These are phyloP conservation scores for Patiria miniata DNA, from an alignment of 35 echinoderm and acorn worm genomes.

Conservation along the genomic window DNA sequence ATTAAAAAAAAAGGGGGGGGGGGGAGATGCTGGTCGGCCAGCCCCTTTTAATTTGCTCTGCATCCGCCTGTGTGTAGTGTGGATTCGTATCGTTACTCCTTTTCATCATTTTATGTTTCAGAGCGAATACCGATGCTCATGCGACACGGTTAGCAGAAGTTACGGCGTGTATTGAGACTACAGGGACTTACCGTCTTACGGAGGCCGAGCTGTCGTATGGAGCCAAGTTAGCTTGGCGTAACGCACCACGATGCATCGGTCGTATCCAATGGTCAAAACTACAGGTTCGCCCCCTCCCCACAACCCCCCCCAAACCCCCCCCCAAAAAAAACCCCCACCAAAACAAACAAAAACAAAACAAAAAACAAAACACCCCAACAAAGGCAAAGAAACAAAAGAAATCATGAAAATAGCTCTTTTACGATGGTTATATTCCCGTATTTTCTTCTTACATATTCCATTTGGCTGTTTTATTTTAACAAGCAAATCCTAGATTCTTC, in stretches of 20 bases:
- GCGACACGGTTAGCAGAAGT: constrained; percentile 58
- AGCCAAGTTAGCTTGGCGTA: constrained; percentile 77
- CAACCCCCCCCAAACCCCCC: too few species aligned
- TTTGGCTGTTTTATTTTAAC: too few species aligned
- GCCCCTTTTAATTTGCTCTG: background rate
- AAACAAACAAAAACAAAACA: too few species aligned
- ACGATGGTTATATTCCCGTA: too few species aligned
- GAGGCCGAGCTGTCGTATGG: constrained; percentile 73
- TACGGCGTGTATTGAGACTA: constrained; percentile 40
- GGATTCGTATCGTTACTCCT: background rate
- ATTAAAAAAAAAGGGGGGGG: too few species aligned
- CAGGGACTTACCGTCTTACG: constrained; percentile 56
- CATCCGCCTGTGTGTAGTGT: background rate
- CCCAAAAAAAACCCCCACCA: too few species aligned
- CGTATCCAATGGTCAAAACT: constrained; percentile 80
- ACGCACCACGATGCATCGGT: constrained; percentile 57
- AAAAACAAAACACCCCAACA: too few species aligned
- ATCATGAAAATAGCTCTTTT: too few species aligned
- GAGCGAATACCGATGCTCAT: constrained; percentile 57
- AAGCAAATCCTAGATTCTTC: too few species aligned
- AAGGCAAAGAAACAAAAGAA: too few species aligned
- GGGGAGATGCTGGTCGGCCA: too few species aligned
- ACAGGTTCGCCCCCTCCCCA: constrained; percentile 63
- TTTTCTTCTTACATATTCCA: too few species aligned
- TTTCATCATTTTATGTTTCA: background rate